Evolutionary conservation across 2,888 invertebrate species (phyloP), one percentile per base, ranked within the genome.

Genomic region (Leptodirus hochenwartii): DNA sequence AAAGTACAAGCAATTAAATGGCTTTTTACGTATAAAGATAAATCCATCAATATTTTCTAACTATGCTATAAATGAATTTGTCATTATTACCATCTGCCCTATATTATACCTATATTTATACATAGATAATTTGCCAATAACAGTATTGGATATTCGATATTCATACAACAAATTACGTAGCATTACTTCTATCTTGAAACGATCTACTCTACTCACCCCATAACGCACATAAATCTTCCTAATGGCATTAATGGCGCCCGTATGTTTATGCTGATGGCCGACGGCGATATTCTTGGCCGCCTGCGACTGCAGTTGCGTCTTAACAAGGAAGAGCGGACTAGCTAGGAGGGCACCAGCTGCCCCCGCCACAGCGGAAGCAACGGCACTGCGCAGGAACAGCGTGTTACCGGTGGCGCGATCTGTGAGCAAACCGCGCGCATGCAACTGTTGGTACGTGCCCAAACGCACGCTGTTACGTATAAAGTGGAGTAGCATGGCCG

Each of bases 401-500:
- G 64, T 56, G 27, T 58, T 53, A 2, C 67, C 68, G 3, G 40
- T 25, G n/a, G 68, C 43, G 1, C 47, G 44, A 38, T 69, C 62
- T 10, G 59, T 53, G n/a, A 67, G 62, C 17, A 64, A 62, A 4
- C 70, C 79, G 33, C 62, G 66, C 32, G 74, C 73, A 43, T 69
- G 65, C 2, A 76, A 66, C 40, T 67, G 66, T 38, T 82, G 25
- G 25, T 41, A 43, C 17, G 22, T 25, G 10, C 41, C 43, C 24
- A 39, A 32, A 14, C 44, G 33, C 9, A 51, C 65, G n/a, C 84
- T 81, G 53, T 93, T 93, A 49, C 91, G 68, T 35, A 74, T 71
- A 45, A 87, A 72, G 55, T 93, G 91, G 54, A 90, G 85, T 38
- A 74, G 73, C 8, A 91, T 54, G 28, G 88, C 90, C 0, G 91